Conservation (phyloP, 2,888 invertebrate species). For the Ethmia dodecea region DNA sequence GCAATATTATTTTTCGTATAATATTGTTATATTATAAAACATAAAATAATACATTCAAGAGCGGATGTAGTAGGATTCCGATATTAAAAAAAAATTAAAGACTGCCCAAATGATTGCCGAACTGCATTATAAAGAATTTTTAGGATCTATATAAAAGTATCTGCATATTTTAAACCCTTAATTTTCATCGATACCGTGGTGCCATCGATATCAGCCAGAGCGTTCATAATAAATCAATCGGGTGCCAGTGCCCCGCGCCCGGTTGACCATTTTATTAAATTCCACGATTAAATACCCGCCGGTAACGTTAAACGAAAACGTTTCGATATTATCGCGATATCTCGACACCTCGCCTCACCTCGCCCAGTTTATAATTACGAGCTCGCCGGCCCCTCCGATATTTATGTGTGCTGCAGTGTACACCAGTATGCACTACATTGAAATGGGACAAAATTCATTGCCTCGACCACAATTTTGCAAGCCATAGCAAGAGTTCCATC, state of each 20-base stretch:
- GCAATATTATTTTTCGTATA: no score
- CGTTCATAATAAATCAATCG: slow-evolving; percentile 43
- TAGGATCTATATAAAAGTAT: no score
- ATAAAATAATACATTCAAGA: no score
- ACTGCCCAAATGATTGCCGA: no score
- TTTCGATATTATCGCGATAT: slow-evolving; percentile 61
- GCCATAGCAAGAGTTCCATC: no score
- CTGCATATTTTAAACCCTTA: slow-evolving; percentile 22
- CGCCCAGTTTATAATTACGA: slow-evolving; percentile 51
- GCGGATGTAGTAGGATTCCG: no score
- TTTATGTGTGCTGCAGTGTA: slow-evolving; percentile 17
- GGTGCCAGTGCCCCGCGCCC: slow-evolving; percentile 25
- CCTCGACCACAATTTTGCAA: no score
- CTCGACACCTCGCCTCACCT: slow-evolving; percentile 55
- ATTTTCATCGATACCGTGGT: slow-evolving; percentile 20
- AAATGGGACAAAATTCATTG: no score
- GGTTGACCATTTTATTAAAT: slow-evolving; percentile 61
- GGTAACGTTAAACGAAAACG: slow-evolving; percentile 50
- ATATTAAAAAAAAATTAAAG: no score
- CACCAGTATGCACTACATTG: slow-evolving; percentile 6
- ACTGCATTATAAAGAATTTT: no score
- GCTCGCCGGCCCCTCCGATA: slow-evolving; percentile 28
- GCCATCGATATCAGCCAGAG: slow-evolving; percentile 25
- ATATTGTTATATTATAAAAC: no score
- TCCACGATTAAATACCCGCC: slow-evolving; percentile 55